phyloP scores from a whole-genome alignment of 2,888 invertebrate genomes.

The Eupithecia dodoneata region DNA sequence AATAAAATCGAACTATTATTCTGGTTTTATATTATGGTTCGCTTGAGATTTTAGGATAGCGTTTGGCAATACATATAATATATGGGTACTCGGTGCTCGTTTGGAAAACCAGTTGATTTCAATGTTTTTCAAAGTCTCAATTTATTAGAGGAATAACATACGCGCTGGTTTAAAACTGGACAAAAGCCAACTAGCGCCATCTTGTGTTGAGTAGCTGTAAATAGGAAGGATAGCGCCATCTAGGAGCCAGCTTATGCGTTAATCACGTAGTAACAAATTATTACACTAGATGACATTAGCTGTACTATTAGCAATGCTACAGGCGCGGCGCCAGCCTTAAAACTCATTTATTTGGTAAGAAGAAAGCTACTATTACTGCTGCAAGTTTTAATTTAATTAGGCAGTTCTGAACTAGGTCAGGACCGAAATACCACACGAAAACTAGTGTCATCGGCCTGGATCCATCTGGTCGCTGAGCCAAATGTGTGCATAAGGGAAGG shows the following conservation, averaged over 20 bases:
- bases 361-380: too few species aligned
- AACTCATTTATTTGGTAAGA: too few species aligned
- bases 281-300: neutral
- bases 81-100: too few species aligned
- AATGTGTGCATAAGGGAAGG: too few species aligned
- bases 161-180: neutral
- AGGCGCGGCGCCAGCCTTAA: too few species aligned
- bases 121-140: neutral
- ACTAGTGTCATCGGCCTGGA: too few species aligned
- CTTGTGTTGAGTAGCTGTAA: constrained; percentile 43
- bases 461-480: too few species aligned
- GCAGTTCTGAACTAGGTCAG: too few species aligned
- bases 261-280: neutral
- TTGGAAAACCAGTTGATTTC: neutral
- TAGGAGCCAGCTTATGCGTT: neutral
- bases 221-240: neutral
- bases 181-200: constrained; percentile 39
- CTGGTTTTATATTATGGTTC: neutral
- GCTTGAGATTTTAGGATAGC: neutral
- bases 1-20: neutral
- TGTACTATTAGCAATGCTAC: constrained; percentile 44
- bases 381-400: too few species aligned
- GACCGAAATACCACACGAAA: neutral
- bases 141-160: neutral
- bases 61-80: neutral